Conservation (phyloP, 2,888 invertebrate species). For the Chamaedrilus cognettii region DNA sequence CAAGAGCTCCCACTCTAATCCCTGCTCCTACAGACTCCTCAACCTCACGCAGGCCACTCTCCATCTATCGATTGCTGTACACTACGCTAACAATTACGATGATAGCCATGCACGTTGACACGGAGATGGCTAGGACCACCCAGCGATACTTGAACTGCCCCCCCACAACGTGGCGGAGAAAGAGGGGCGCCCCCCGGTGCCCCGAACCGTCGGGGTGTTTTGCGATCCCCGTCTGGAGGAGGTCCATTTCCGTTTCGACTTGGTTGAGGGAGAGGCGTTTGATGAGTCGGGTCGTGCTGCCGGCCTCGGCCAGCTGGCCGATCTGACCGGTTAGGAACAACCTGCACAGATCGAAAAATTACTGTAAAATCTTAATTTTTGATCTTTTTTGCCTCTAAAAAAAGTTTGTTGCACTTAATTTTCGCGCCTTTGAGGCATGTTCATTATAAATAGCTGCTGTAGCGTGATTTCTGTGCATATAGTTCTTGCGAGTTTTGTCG, state of each 20-base stretch:
- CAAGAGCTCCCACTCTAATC: no score
- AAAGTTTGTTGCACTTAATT: no score
- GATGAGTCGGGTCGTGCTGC: conserved; percentile 15
- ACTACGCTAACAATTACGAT: conserved; percentile 41
- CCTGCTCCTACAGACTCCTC: no score
- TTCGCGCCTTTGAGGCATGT: no score
- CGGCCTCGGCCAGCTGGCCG: conserved; percentile 17
- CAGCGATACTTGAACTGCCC: conserved; percentile 38
- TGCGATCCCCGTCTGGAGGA: neutral
- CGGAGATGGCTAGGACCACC: conserved; percentile 35
- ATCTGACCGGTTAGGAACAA: conserved; percentile 28
- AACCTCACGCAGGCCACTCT: no score
- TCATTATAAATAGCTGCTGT: no score
- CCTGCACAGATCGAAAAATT: conserved; percentile 12
- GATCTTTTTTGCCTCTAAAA: no score
- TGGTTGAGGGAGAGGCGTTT: conserved; percentile 13
- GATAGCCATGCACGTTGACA: conserved; percentile 36
- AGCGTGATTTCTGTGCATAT: no score
- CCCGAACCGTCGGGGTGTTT: conserved; percentile 2
- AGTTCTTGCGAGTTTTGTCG: no score
- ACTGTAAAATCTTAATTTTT: no score
- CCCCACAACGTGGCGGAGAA: conserved; percentile 36
- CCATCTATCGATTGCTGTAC: conserved; percentile 37
- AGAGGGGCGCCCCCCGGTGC: conserved; percentile 30
- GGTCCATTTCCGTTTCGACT: conserved; percentile 7